Base-by-base conservation (phyloP, 2,888 invertebrate species). In the Loripinus fragilis region DNA sequence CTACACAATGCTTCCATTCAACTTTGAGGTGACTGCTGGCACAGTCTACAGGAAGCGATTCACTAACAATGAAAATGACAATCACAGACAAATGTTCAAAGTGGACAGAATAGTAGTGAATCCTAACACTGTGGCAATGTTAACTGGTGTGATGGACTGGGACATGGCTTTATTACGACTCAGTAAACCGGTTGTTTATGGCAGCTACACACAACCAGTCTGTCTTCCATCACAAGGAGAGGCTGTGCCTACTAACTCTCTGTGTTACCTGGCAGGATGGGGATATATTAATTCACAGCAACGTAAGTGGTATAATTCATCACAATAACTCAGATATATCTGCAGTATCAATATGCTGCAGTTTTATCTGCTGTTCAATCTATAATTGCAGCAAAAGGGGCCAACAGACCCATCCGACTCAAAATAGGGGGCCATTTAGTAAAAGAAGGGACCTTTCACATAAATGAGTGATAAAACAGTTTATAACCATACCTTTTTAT, bases 221-320 rank as follows among this genome's bases (percentile, higher is more conserved):
- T 91, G 91, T 78, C 81, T 90, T 0, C 88, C 88, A 41, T 71
- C 70, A 30, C 38, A 68, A 12, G 74, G 64, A 8, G 80, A 85
- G 55, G 65, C 66, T 1, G 80, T 81, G 33, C 75, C 86, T 0
- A 71, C 72, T 33, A 78, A 80, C 7, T 81, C 81, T 17, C 70
- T 66, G 25, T 91, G 91, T 69, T 88, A 78, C 72, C 75, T 89
- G 10, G 86, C 89, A 45, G 91, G 90, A 2, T 91, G 91, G 91
- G 91, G 91, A 15, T 77, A 81, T 38, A 86, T 90, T 50, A 88
- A 85, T 64, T 35, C 71, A 33, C 79, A 80, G 35, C 86, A 88
- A 69, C 77, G 90, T 91, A 77, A 77, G 83, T 38, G n/a, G n/a
- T n/a, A n/a, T n/a, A n/a, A n/a, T n/a, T n/a, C n/a, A n/a, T n/a